Evolutionary conservation across 2,888 invertebrate genomes (phyloP).

Genomic region (Papilio elwesi): DNA sequence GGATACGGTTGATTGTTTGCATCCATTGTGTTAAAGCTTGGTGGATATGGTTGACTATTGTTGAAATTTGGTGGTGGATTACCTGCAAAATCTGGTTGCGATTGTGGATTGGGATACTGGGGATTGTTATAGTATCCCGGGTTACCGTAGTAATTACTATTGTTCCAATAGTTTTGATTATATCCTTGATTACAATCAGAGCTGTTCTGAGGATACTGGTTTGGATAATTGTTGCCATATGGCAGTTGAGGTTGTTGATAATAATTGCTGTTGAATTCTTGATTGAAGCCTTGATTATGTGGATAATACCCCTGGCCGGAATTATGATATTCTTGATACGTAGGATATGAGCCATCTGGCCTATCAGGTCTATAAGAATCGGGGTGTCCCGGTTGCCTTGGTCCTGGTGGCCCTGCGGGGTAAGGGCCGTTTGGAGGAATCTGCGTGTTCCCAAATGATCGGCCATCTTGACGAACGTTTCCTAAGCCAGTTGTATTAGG

Average conservation of each 20-base stretch:
- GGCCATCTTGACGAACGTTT: constrained; percentile 57
- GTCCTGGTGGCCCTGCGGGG: constrained; percentile 48
- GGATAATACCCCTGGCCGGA: constrained; percentile 72
- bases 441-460: constrained; percentile 57
- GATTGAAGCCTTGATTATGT: constrained; percentile 77
- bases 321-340: constrained; percentile 74
- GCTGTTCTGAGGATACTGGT: constrained; percentile 71
- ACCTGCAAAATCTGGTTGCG: constrained; percentile 64
- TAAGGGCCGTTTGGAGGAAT: constrained; percentile 71
- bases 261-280: constrained; percentile 73
- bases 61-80: constrained; percentile 62
- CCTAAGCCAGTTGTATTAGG: constrained; percentile 68
- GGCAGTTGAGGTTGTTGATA: constrained; percentile 65
- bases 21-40: constrained; percentile 61
- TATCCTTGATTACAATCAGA: constrained; percentile 64
- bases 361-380: constrained; percentile 65
- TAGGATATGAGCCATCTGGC: constrained; percentile 68
- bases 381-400: constrained; percentile 54
- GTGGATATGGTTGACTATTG: constrained; percentile 65
- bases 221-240: constrained; percentile 72
- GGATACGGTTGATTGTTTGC: constrained; percentile 63
- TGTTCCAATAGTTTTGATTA: constrained; percentile 77
- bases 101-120: constrained; percentile 66
- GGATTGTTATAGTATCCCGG: constrained; percentile 74
- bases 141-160: constrained; percentile 72